Evolutionary conservation across 2,113 vertebrate genomes (phyloP).

Genomic region (Uropsilus gracilis): DNA sequence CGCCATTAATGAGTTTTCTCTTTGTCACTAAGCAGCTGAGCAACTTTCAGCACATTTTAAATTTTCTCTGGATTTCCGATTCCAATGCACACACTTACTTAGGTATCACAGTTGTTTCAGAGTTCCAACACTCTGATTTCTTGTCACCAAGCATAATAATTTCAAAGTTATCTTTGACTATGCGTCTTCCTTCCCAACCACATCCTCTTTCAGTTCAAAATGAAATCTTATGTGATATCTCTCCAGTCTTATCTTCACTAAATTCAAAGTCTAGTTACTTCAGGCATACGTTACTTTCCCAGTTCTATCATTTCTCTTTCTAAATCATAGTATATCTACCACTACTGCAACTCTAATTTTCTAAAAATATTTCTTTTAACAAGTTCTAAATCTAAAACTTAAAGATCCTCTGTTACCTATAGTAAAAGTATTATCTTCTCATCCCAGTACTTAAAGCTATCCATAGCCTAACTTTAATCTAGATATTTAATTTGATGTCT

Average conservation of each 20-base stretch:
- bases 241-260: conserved; percentile 21
- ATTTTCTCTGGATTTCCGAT: background rate
- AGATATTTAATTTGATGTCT: conserved; percentile 25
- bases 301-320: background rate
- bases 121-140: background rate
- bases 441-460: background rate
- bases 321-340: background rate
- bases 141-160: background rate
- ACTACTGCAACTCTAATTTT: background rate
- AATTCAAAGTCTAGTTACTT: background rate
- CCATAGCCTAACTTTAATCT: background rate
- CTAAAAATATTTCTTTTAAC: conserved; percentile 27
- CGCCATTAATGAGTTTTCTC: conserved; percentile 6
- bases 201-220: background rate
- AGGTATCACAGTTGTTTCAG: background rate
- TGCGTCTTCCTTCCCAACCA: background rate
- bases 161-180: conserved; percentile 28
- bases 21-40: background rate
- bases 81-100: background rate
- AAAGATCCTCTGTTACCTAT: background rate
- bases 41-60: background rate
- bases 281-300: background rate
- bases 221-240: background rate
- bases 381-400: conserved; percentile 17
- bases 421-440: background rate